These are phyloP conservation scores for Neotoma lepida DNA, from an alignment of 2,113 vertebrate genomes.

Conservation along the genomic window DNA sequence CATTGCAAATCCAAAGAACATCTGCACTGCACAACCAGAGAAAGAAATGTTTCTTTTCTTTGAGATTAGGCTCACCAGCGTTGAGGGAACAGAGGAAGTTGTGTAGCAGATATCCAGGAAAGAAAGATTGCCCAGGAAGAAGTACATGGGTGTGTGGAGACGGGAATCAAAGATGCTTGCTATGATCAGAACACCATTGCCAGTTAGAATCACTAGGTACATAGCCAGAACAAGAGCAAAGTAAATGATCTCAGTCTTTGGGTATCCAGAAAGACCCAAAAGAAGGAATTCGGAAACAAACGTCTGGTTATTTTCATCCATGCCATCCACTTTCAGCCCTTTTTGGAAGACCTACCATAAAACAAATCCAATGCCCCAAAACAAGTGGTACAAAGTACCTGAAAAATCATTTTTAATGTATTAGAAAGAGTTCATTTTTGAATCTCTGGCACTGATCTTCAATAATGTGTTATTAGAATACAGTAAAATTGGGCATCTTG, in stretches of 20 bases:
- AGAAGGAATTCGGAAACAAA: slow-evolving; percentile 75
- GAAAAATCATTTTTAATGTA: neutral
- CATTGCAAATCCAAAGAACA: slow-evolving; percentile 77
- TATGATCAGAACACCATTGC: slow-evolving; percentile 73
- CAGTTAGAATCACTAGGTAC: slow-evolving; percentile 68
- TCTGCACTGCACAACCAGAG: slow-evolving; percentile 71
- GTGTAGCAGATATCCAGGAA: slow-evolving; percentile 79
- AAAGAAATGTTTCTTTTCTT: slow-evolving; percentile 77
- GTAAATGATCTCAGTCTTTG: slow-evolving; percentile 58
- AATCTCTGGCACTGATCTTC: neutral
- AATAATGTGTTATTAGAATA: neutral
- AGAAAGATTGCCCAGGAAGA: slow-evolving; percentile 78
- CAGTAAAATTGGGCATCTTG: neutral
- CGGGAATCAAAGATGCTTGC: slow-evolving; percentile 61
- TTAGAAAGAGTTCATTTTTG: neutral
- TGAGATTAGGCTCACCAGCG: slow-evolving; percentile 70
- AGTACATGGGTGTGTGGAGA: slow-evolving; percentile 80
- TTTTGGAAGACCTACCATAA: neutral
- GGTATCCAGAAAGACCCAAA: slow-evolving; percentile 68
- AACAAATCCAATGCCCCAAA: neutral
- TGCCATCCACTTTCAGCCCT: slow-evolving; percentile 28
- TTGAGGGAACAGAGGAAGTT: slow-evolving; percentile 72
- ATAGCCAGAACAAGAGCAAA: slow-evolving; percentile 69
- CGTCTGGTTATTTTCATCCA: slow-evolving; percentile 64
- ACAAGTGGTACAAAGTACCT: neutral